Base-by-base conservation (phyloP, 2,113 vertebrate genomes). In the Jaculus jaculus region DNA sequence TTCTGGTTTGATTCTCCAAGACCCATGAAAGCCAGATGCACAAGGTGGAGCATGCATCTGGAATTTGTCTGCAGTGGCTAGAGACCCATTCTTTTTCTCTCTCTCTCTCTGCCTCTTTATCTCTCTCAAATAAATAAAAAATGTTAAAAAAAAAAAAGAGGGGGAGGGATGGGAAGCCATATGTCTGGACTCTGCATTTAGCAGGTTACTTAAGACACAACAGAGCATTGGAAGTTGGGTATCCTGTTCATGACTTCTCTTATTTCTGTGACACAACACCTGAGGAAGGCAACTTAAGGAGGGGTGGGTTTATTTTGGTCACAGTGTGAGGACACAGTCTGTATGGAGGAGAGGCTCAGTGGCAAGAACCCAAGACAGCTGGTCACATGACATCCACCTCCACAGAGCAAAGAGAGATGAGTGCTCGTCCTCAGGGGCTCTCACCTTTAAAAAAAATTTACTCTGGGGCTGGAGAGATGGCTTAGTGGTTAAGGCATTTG, bases 121-220 rank as follows among this genome's bases (percentile, higher is more conserved):
- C n/a, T n/a, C n/a, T n/a, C n/a, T n/a, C n/a, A n/a, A n/a, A n/a
- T n/a, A n/a, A n/a, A n/a, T n/a, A n/a, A n/a, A n/a, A n/a, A n/a
- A n/a, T n/a, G n/a, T n/a, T n/a, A n/a, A n/a, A n/a, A n/a, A n/a
- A n/a, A n/a, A n/a, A n/a, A n/a, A n/a, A n/a, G n/a, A n/a, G n/a
- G n/a, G 23, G 54, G 68, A 47, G 42, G 47, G 11, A 7, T 28
- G 3, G 24, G 72, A 81, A 72, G 15, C 20, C 12, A 7, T 16
- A 3, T 0, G 0, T 1, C 20, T 32, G 34, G 7, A n/a, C 71
- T 87, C 63, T 16, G 23, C 77, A 24, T 34, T 34, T 15, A n/a
- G 37, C 5, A 11, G 65, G 58, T 32, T 61, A 30, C 42, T 28
- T 51, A 0, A 11, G 13, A 71, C 1, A 2, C n/a, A 16, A 26